A percentile compares a stretch with the other conserved stretches of the same genome.
Conservation (phyloP, 2,113 vertebrate genomes). For the Onychostruthus taczanowskii region DNA sequence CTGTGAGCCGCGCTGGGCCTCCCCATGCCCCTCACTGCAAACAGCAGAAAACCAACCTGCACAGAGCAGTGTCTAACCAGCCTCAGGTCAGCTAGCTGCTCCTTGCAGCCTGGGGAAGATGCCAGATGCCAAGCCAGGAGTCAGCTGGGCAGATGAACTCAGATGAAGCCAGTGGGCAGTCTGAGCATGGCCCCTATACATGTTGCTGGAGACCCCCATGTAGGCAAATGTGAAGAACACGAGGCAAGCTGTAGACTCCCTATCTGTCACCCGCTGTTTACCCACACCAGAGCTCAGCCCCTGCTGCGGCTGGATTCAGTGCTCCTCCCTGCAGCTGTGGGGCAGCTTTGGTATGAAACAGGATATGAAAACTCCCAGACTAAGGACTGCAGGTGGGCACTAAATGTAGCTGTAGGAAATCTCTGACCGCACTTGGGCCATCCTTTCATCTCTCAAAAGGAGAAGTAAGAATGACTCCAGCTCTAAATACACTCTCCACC, state of each 20-base stretch:
- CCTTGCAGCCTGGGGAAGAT: fast-evolving
- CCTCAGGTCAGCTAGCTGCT: not conserved
- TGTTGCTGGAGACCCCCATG: not conserved
- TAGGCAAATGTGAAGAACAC: not conserved
- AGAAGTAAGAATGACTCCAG: conserved; percentile 7
- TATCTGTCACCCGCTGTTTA: not conserved
- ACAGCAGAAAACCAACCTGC: not conserved
- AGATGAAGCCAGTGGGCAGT: not conserved
- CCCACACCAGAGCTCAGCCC: not conserved
- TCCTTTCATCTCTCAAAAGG: conserved; percentile 26
- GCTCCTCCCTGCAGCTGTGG: not conserved
- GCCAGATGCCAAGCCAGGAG: not conserved
- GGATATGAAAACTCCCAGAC: not conserved
- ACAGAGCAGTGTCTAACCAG: not conserved
- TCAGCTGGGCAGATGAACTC: not conserved
- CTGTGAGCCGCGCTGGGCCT: not conserved
- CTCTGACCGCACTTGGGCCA: not conserved
- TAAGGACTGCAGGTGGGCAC: not conserved
- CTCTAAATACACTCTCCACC: not conserved
- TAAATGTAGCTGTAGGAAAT: not conserved
- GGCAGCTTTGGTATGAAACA: not conserved
- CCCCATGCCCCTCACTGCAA: not conserved
- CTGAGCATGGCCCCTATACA: not conserved
- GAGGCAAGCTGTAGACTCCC: fast-evolving
- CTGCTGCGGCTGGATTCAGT: fast-evolving